Evolutionary conservation across 2,888 invertebrate genomes (phyloP).

Genomic region (Hydrotaea cyrtoneurina): DNA sequence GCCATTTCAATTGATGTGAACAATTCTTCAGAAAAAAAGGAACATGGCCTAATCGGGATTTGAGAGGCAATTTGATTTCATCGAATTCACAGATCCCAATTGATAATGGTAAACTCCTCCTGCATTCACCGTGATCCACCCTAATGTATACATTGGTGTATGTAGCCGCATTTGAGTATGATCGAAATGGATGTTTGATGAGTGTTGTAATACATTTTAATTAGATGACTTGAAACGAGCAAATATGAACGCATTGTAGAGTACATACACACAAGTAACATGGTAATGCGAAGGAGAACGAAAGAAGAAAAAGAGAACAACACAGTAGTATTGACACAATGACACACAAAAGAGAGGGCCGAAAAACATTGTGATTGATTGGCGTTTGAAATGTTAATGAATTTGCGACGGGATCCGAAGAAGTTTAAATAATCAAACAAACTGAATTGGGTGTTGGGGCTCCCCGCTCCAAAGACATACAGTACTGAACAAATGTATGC

Average conservation of each 20-base stretch:
- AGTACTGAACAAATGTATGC: no score
- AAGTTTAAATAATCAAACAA: no score
- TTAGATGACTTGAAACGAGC: neutral
- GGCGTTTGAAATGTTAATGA: neutral
- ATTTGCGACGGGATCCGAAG: no score
- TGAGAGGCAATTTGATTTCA: no score
- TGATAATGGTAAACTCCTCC: no score
- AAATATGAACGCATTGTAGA: neutral
- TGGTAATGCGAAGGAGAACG: neutral
- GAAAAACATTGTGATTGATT: neutral
- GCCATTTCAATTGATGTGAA: no score
- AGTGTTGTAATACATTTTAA: neutral
- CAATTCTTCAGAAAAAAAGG: no score
- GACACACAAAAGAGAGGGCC: constrained; percentile 9
- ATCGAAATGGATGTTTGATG: neutral
- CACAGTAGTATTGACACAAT: constrained; percentile 22
- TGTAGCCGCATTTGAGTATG: neutral
- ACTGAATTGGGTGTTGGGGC: no score
- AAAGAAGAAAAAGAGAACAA: neutral
- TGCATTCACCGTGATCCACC: neutral
- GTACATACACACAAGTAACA: neutral
- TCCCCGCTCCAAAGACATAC: no score
- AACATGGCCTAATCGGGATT: no score
- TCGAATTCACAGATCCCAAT: no score
- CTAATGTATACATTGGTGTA: neutral